phyloP scores from a whole-genome alignment of 2,888 invertebrate species.

The Abrostola triplasia region DNA sequence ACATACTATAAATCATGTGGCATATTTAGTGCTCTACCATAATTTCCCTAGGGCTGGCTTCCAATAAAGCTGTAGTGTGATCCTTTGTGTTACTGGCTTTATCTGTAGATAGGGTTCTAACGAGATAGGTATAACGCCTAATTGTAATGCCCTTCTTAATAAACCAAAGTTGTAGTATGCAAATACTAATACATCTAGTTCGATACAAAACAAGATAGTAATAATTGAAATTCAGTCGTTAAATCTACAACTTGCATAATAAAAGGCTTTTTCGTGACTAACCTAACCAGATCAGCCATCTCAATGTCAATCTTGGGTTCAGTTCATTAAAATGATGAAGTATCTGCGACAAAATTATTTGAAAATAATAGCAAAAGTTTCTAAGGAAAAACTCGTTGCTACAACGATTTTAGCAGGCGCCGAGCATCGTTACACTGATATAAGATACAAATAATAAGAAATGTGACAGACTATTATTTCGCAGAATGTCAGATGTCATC shows the following conservation, averaged over 20 bases:
- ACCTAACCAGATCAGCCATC: too few species aligned
- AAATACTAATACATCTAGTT: too few species aligned
- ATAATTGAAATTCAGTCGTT: too few species aligned
- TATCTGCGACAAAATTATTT: constrained; percentile 7
- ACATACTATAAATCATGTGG: constrained; percentile 51
- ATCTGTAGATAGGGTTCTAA: constrained; percentile 18
- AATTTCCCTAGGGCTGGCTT: constrained; percentile 56
- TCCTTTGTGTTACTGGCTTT: constrained; percentile 42
- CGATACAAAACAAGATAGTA: too few species aligned
- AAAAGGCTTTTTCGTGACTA: too few species aligned
- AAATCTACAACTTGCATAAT: too few species aligned
- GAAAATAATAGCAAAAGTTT: constrained; percentile 31
- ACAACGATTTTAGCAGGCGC: constrained; percentile 41
- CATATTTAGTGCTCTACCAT: constrained; percentile 54
- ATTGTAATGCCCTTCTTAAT: not conserved
- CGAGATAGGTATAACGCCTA: not conserved
- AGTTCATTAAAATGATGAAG: constrained; percentile 35
- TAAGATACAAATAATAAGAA: constrained; percentile 50
- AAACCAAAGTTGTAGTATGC: too few species aligned
- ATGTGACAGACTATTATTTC: constrained; percentile 58
- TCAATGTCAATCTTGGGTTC: too few species aligned
- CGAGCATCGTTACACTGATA: constrained; percentile 40
- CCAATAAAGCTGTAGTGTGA: constrained; percentile 27
- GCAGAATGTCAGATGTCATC: constrained; percentile 69
- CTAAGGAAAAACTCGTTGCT: constrained; percentile 33